phyloP scores from a whole-genome alignment of 2,797 vertebrate genomes.

The Parauchenoglanis ngamensis region DNA sequence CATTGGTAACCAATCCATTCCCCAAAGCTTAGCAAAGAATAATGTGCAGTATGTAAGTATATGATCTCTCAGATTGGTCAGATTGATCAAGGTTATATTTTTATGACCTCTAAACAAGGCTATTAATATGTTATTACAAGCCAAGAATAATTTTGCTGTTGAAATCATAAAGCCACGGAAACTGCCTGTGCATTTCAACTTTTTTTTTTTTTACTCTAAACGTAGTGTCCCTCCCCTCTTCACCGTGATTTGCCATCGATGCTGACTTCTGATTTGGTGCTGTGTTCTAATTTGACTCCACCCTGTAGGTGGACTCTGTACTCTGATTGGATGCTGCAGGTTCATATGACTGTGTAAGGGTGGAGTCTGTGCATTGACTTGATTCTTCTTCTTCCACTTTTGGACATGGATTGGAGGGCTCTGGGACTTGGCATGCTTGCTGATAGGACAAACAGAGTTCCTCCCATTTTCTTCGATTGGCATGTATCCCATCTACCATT shows the following conservation, averaged over 20 bases:
- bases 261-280: conserved; percentile 27
- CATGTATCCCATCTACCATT: conserved; percentile 76
- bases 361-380: conserved; percentile 39
- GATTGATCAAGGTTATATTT: background rate
- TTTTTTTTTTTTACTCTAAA: background rate
- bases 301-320: conserved; percentile 42
- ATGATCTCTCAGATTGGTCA: background rate
- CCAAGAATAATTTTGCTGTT: background rate
- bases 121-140: conserved; percentile 13
- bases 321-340: conserved; percentile 42
- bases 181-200: background rate
- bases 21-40: background rate
- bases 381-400: conserved; percentile 43
- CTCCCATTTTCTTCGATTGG: conserved; percentile 78
- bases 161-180: conserved; percentile 26
- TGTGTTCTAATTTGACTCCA: conserved; percentile 41
- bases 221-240: conserved; percentile 9
- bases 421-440: conserved; percentile 57
- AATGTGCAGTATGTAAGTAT: background rate
- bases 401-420: conserved; percentile 55
- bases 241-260: background rate
- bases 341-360: conserved; percentile 34
- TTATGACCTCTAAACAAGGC: background rate
- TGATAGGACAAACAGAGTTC: conserved; percentile 73
- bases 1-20: background rate